phyloP scores from a whole-genome alignment of 2,888 invertebrate species.

The Callyntrura sp. region DNA sequence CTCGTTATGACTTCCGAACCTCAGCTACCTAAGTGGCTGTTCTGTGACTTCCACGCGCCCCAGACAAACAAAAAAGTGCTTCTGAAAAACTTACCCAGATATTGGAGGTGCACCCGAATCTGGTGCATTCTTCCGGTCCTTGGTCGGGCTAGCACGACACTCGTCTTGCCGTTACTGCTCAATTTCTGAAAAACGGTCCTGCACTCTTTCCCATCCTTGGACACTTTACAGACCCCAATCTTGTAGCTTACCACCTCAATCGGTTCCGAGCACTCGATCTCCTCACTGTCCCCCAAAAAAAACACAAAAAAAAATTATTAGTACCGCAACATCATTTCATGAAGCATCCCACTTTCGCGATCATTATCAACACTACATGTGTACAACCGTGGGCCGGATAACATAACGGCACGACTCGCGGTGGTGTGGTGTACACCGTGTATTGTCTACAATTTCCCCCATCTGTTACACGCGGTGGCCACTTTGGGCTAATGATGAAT shows the following conservation, averaged over 20 bases:
- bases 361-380: no score
- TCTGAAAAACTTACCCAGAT: constrained; percentile 89
- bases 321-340: no score
- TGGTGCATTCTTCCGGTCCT: constrained; percentile 99
- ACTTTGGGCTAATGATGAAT: neutral
- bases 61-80: neutral
- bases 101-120: constrained; percentile 99
- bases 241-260: constrained; percentile 98
- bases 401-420: no score
- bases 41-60: no score
- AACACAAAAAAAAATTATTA: neutral
- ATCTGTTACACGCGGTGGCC: no score
- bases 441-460: no score
- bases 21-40: no score
- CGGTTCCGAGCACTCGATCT: constrained; percentile 94
- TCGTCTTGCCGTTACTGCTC: constrained; percentile 95
- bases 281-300: constrained; percentile 87
- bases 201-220: constrained; percentile 96
- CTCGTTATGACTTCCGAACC: no score
- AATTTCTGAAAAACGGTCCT: constrained; percentile 96
- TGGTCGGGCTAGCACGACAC: constrained; percentile 97
- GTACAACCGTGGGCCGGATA: no score
- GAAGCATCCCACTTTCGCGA: no score
- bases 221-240: constrained; percentile 98
- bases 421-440: no score